These are phyloP conservation scores for Sus cebifrons DNA, from an alignment of 2,797 vertebrate species.

Conservation along the genomic window DNA sequence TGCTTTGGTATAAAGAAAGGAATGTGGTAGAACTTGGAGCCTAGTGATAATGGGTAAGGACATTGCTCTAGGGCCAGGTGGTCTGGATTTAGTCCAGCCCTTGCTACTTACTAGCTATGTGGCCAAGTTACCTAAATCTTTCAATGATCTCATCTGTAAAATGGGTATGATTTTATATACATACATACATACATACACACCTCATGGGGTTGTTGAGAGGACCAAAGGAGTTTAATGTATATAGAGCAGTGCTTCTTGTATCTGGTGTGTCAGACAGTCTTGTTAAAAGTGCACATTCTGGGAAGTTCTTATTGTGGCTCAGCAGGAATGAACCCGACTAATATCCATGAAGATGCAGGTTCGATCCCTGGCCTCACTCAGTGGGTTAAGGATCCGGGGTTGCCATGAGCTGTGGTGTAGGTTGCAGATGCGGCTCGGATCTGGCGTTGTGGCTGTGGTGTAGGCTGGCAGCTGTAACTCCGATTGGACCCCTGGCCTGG, in stretches of 20 bases:
- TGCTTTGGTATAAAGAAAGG: slow-evolving; percentile 6
- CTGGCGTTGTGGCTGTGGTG: too few species aligned
- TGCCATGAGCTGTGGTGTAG: too few species aligned
- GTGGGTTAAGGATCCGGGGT: too few species aligned
- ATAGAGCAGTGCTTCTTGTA: not conserved
- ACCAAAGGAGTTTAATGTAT: not conserved
- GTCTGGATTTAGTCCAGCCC: slow-evolving; percentile 41
- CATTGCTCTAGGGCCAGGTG: not conserved
- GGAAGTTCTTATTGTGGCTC: too few species aligned
- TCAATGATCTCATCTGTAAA: slow-evolving; percentile 35
- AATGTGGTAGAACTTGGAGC: not conserved
- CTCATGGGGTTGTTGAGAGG: not conserved
- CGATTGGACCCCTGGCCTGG: too few species aligned
- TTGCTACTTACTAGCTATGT: not conserved
- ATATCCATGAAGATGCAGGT: too few species aligned
- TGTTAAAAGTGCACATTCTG: not conserved
- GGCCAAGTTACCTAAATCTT: not conserved
- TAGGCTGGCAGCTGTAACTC: too few species aligned
- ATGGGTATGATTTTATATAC: slow-evolving; percentile 22
- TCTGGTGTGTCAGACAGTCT: not conserved
- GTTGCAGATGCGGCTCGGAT: too few species aligned
- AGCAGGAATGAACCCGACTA: too few species aligned
- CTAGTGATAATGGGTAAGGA: slow-evolving; percentile 45
- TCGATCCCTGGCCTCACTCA: too few species aligned
- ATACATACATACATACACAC: too few species aligned